Evolutionary conservation across 2,797 vertebrate species (phyloP).

Genomic region (Poecilia velifera): DNA sequence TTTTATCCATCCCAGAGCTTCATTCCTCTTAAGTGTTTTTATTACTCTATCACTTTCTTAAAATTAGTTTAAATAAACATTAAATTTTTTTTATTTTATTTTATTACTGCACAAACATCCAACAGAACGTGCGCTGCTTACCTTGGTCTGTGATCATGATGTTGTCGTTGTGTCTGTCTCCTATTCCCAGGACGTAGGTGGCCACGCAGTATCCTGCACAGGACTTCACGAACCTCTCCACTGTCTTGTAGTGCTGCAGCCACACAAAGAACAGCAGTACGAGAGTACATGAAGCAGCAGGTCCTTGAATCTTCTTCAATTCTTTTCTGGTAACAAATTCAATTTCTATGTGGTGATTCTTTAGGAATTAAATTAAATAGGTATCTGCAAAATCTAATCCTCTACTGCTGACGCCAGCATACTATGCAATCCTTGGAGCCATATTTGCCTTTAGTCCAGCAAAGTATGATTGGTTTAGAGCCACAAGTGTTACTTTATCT

Average conservation of each 20-base stretch:
- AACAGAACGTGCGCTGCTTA: slow-evolving; percentile 27
- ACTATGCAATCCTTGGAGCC: too few species aligned
- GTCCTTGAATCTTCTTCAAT: too few species aligned
- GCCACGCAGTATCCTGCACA: slow-evolving; percentile 86
- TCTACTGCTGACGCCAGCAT: background rate
- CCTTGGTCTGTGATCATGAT: slow-evolving; percentile 85
- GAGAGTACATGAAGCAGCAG: background rate
- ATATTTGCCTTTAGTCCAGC: too few species aligned
- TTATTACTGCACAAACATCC: background rate
- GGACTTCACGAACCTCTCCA: slow-evolving; percentile 83
- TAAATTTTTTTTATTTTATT: background rate
- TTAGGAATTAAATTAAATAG: background rate
- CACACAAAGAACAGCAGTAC: slow-evolving; percentile 10
- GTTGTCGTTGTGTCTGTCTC: slow-evolving; percentile 87
- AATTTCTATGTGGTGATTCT: background rate
- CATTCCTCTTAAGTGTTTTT: background rate
- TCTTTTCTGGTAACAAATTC: background rate
- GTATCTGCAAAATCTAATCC: background rate
- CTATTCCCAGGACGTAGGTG: slow-evolving; percentile 84
- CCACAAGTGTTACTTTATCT: too few species aligned
- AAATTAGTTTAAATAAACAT: background rate
- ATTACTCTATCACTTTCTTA: background rate
- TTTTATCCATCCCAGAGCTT: background rate
- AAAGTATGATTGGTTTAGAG: too few species aligned
- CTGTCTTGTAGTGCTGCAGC: slow-evolving; percentile 75